Evolutionary conservation across 1,140 invertebrate genomes (phyloP), one percentile per base, ranked within the genome.

Genomic region (Caenorhabditis latens): DNA sequence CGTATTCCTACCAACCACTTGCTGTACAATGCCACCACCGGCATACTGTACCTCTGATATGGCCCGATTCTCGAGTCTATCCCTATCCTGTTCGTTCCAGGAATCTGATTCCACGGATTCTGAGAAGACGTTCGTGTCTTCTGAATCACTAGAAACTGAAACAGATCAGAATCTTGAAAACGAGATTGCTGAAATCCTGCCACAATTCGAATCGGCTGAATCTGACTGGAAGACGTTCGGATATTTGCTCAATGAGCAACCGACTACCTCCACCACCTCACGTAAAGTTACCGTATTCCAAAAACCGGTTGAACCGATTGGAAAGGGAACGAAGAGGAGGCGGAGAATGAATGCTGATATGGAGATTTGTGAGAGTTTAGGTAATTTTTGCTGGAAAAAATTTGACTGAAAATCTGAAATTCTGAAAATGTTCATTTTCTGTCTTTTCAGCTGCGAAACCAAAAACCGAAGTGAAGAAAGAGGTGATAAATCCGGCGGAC

Each of bases 161-260:
- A n/a, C 21, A 32, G 61, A 63, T 32, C 0, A 7, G n/a, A 40
- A 42, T 65, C 65, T 71, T 13, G 43, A 71, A 46, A 43, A 71
- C 16, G 71, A 79, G 21, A 85, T 85, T 24, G 21, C 46, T 8
- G 43, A 57, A 40, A 40, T 71, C 5, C 65, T 85, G 11, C 84
- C 84, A 4, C 42, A 79, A 61, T 85, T 85, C 24, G 48, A 14
- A 0, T 75, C 84, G 0, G 88, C 86, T 16, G 88, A 89, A 13
- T 67, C 84, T 32, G 86, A 89, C 58, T 89, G 86, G 86, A 19
- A 43, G 0, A n/a, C 48, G 40, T 89, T 89, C 48, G 88, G 88
- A 0, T 89, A 83, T 82, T 57, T 89, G 48, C 65, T 89, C n/a
- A 84, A 89, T 50, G 71, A 79, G 46, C 19, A 79, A 24, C 43